Evolutionary conservation across 2,113 vertebrate genomes (phyloP), one percentile per base, ranked within the genome.

Genomic region (Nothoprocta pentlandii): DNA sequence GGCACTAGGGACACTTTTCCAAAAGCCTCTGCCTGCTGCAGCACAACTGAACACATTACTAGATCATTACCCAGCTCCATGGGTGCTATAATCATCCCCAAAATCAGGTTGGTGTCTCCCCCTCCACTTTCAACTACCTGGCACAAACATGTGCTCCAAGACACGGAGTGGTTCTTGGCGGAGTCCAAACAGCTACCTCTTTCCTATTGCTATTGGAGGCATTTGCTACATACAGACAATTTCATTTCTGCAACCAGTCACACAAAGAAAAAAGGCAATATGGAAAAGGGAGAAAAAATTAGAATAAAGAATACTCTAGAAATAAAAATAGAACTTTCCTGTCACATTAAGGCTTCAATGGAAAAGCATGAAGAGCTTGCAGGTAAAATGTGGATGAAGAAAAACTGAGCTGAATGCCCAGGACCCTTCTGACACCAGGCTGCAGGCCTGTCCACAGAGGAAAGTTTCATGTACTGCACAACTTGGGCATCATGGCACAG

Each of bases 401-500:
- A 7, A 49, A 54, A 34, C 17, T 0, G 0, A n/a, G 58, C 21
- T 3, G 4, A 87, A 26, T 1, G n/a, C 3, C 3, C 17, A 61
- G 34, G 44, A 8, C 23, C 54, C 53, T 34, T 9, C 58, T 73
- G 47, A 79, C 44, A 42, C 66, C 34, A 59, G 58, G 44, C 61
- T 74, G 28, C 67, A 70, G 42, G 39, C 6, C 20, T 13, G 7
- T 78, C 59, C 77, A 54, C 42, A 44, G 68, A 41, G 32, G 1
- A 26, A 66, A 44, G 44, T n/a, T 41, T 75, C 47, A 36, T 23
- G 6, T 25, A 64, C 4, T 8, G 32, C 30, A 22, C 82, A 59
- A 28, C 68, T 30, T 36, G 42, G 49, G 16, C 76, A 20, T 34
- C 30, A 41, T 5, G 13, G 12, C 56, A 15, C 32, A 1, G 0